These are phyloP conservation scores for Stenurella melanura DNA, from an alignment of 2,888 invertebrate species.

Conservation along the genomic window DNA sequence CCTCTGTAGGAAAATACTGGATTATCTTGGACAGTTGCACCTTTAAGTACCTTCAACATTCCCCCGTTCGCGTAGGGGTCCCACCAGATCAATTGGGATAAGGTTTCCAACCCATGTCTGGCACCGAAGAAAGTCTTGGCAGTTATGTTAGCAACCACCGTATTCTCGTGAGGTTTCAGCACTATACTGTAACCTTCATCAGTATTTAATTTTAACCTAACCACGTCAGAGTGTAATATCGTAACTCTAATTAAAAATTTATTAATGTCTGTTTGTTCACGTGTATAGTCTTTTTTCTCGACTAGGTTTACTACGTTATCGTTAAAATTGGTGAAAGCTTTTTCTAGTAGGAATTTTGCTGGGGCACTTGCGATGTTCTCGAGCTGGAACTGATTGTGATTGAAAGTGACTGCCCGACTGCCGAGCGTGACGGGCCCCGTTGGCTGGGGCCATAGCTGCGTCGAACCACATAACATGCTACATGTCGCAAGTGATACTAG, in stretches of 20 bases:
- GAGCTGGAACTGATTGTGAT: conserved; percentile 75
- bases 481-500: conserved; percentile 81
- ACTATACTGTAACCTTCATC: conserved; percentile 86
- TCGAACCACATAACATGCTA: conserved; percentile 85
- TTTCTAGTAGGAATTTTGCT: conserved; percentile 72
- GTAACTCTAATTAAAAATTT: conserved; percentile 75
- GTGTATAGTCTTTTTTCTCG: conserved; percentile 58
- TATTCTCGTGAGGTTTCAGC: conserved; percentile 73
- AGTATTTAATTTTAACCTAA: conserved; percentile 79
- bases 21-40: conserved; percentile 83
- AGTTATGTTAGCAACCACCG: conserved; percentile 78
- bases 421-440: conserved; percentile 83
- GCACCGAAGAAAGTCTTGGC: conserved; percentile 86
- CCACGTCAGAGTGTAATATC: conserved; percentile 73
- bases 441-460: conserved; percentile 88
- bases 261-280: conserved; percentile 64
- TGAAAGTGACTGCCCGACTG: conserved; percentile 78
- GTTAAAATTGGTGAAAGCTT: conserved; percentile 76
- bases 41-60: conserved; percentile 79
- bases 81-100: conserved; percentile 88
- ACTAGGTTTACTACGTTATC: conserved; percentile 65
- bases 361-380: conserved; percentile 72
- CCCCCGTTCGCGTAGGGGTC: conserved; percentile 78
- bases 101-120: conserved; percentile 85
- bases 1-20: conserved; percentile 90